Evolutionary conservation across 2,797 vertebrate genomes (phyloP).

Genomic region (Clarias laeviceps): DNA sequence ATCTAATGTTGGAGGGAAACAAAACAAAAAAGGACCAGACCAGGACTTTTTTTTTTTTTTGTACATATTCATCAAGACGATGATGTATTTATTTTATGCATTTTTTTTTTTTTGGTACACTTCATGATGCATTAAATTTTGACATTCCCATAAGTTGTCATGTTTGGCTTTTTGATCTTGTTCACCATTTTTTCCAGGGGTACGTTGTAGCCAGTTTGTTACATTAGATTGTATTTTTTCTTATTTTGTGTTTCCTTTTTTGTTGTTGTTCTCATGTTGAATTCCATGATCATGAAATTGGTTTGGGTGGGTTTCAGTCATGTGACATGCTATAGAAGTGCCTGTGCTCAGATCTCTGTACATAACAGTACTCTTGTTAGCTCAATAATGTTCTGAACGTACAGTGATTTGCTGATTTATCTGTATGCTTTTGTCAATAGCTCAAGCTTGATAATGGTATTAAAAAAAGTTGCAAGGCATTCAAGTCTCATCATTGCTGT

Average conservation of each 20-base stretch:
- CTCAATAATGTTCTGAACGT: constrained; percentile 38
- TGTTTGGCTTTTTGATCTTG: constrained; percentile 2
- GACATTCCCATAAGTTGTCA: constrained; percentile 46
- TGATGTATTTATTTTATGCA: constrained; percentile 83
- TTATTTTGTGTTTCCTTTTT: background rate
- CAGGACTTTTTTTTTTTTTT: constrained; percentile 50
- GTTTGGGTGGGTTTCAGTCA: constrained; percentile 9
- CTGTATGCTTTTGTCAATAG: constrained; percentile 54
- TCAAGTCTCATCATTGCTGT: background rate
- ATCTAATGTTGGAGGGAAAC: constrained; percentile 47
- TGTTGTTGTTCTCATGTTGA: constrained; percentile 19
- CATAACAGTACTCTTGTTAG: constrained; percentile 26
- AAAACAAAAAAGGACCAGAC: constrained; percentile 27
- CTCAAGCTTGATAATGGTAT: constrained; percentile 55
- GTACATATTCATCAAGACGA: constrained; percentile 81
- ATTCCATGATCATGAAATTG: constrained; percentile 3
- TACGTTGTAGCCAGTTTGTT: constrained; percentile 26
- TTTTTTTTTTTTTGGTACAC: constrained; percentile 56
- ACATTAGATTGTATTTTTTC: background rate
- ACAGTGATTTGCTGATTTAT: constrained; percentile 49
- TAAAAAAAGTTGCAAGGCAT: constrained; percentile 50
- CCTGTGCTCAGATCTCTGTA: constrained; percentile 52
- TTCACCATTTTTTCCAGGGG: constrained; percentile 23
- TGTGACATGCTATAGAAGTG: constrained; percentile 53
- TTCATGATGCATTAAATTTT: constrained; percentile 20